phyloP scores from a whole-genome alignment of 1,140 invertebrate genomes.

The Chlorops oryzae region DNA sequence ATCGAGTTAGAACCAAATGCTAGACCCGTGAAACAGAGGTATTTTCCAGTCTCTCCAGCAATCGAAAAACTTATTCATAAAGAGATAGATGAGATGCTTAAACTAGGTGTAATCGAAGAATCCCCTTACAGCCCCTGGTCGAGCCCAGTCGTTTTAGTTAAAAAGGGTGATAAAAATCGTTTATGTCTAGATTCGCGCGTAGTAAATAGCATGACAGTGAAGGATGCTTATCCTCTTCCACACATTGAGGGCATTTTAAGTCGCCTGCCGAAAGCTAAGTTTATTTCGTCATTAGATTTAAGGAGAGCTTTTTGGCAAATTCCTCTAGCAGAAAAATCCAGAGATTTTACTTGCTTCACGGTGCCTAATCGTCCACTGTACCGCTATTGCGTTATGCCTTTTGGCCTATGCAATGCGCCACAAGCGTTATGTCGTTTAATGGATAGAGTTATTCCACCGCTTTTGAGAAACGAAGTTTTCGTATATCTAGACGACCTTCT shows the following conservation, averaged over 20 bases:
- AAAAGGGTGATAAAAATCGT: constrained; percentile 24
- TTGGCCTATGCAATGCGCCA: constrained; percentile 11
- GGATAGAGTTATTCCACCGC: constrained; percentile 5
- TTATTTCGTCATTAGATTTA: too few relatives aligned
- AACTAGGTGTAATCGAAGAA: constrained; percentile 20
- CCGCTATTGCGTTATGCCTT: constrained; percentile 14
- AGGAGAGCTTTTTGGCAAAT: constrained; percentile 21
- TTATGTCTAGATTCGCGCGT: too few relatives aligned
- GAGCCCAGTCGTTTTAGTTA: constrained; percentile 14
- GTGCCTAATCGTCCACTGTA: constrained; percentile 20
- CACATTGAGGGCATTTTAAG: too few relatives aligned
- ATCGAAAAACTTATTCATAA: constrained; percentile 20
- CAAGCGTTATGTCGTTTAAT: constrained; percentile 10
- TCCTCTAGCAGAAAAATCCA: constrained; percentile 11
- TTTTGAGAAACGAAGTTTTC: constrained; percentile 10
- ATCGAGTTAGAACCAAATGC: constrained; percentile 12
- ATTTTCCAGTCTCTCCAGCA: constrained; percentile 6
- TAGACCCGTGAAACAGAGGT: neutral
- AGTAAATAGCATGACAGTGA: too few relatives aligned
- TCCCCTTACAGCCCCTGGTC: neutral
- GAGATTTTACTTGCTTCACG: constrained; percentile 43
- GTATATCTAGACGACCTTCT: constrained; percentile 38
- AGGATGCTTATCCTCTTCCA: too few relatives aligned
- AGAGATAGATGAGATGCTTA: constrained; percentile 24
- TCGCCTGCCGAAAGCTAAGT: too few relatives aligned